A percentile compares a stretch with the other conserved stretches of the same genome.
Conservation (phyloP, 2,888 invertebrate species). For the Polydrusus pterygomalis region DNA sequence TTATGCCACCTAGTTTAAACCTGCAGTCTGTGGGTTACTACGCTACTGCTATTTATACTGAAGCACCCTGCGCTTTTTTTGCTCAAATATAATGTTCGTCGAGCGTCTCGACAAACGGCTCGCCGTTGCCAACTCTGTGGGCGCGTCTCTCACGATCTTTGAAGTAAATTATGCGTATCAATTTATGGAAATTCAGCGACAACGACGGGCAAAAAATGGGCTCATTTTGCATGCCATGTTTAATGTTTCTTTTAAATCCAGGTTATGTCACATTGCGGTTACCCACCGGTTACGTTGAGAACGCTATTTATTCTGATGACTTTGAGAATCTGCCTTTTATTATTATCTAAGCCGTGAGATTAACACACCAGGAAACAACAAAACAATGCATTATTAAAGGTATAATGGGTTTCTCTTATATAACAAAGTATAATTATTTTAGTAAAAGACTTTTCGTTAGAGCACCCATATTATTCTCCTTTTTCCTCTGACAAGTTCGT, state of each 20-base stretch:
- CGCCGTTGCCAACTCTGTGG: too few relatives aligned
- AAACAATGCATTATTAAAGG: constrained; percentile 19
- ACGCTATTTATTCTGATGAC: constrained; percentile 31
- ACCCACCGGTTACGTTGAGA: constrained; percentile 12
- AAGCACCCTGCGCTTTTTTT: too few relatives aligned
- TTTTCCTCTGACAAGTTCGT: too few relatives aligned
- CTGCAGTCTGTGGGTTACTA: too few relatives aligned
- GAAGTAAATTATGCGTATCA: too few relatives aligned
- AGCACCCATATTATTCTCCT: background rate
- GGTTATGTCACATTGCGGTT: constrained; percentile 9
- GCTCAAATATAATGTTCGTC: too few relatives aligned
- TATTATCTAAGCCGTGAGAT: constrained; percentile 22
- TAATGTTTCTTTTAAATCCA: background rate
- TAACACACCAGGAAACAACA: constrained; percentile 25
- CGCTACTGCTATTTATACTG: too few relatives aligned
- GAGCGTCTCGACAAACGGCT: too few relatives aligned
- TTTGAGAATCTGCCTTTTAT: constrained; percentile 32
- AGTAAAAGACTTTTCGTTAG: background rate
- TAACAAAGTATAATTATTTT: constrained; percentile 8
- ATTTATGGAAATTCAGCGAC: too few relatives aligned
- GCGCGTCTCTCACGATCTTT: too few relatives aligned
- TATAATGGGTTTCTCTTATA: constrained; percentile 7
- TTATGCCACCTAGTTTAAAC: too few relatives aligned
- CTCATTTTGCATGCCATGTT: too few relatives aligned
- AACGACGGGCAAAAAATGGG: background rate